Evolutionary conservation across 1,140 invertebrate species (phyloP).

Genomic region (Drosophila orosa): DNA sequence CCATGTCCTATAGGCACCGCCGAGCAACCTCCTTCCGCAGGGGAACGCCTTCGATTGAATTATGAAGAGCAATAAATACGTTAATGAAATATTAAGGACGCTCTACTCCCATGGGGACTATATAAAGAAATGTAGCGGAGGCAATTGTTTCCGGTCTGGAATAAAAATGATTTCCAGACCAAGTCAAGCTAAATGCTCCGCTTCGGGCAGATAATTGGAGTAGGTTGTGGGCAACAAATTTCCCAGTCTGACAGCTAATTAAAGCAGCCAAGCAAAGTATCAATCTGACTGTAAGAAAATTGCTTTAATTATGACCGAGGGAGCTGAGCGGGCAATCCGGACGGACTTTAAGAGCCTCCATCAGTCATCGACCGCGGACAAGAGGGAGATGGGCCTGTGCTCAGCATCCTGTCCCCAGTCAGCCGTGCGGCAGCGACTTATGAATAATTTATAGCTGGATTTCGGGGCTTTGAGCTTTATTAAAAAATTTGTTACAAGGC

Average conservation of each 20-base stretch:
- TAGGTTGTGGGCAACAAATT: conserved; percentile 12
- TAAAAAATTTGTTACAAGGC: conserved; percentile 33
- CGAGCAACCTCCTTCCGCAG: background rate
- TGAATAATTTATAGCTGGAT: conserved; percentile 61
- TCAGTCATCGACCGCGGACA: conserved; percentile 24
- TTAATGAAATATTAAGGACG: conserved; percentile 26
- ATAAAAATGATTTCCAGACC: conserved; percentile 14
- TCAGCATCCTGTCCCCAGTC: conserved; percentile 5
- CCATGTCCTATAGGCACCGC: conserved; percentile 1
- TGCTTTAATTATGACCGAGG: conserved; percentile 29
- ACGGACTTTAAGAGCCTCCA: conserved; percentile 10
- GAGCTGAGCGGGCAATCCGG: conserved; percentile 2
- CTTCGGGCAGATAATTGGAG: conserved; percentile 29
- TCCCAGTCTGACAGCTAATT: conserved; percentile 25
- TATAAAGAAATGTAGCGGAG: background rate
- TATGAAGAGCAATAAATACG: conserved; percentile 47
- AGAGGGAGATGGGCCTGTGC: conserved; percentile 5
- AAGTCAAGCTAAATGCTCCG: conserved; percentile 21
- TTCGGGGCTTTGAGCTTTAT: conserved; percentile 37
- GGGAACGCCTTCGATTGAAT: conserved; percentile 33
- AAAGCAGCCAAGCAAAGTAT: conserved; percentile 20
- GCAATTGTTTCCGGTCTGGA: conserved; percentile 17
- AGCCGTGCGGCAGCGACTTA: conserved; percentile 36
- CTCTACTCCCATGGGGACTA: conserved; percentile 13
- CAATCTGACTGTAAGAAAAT: conserved; percentile 20